Conservation (phyloP, 2,888 invertebrate genomes). For the Eupelmus urozonus region DNA sequence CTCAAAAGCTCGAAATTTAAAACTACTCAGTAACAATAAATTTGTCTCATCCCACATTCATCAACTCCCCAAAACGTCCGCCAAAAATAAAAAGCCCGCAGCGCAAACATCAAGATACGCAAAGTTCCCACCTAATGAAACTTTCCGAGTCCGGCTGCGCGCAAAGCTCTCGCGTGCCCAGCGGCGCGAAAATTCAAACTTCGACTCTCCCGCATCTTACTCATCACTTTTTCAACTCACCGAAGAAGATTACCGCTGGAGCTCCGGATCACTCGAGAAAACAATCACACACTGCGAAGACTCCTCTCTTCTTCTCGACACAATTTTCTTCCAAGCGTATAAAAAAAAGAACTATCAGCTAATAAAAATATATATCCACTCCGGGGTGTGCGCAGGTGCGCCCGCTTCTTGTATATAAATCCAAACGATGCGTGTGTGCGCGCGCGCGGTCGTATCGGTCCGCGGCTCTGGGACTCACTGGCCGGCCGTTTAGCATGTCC, state of each 20-base stretch:
- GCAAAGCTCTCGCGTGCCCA: neutral
- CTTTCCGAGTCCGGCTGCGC: neutral
- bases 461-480: slow-evolving; percentile 64
- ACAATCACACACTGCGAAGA: slow-evolving; percentile 34
- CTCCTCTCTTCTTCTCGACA: neutral
- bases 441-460: slow-evolving; percentile 62
- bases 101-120: too few relatives aligned
- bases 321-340: neutral
- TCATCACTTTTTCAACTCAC: slow-evolving; percentile 28
- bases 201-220: neutral
- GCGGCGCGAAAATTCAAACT: slow-evolving; percentile 50
- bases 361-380: neutral
- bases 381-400: neutral
- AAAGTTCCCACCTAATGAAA: too few relatives aligned
- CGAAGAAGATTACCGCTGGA: slow-evolving; percentile 8
- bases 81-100: too few relatives aligned
- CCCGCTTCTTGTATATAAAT: neutral
- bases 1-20: too few relatives aligned
- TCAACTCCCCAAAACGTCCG: too few relatives aligned
- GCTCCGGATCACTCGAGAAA: slow-evolving; percentile 1
- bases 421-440: too few relatives aligned
- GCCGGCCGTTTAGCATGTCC: slow-evolving; percentile 65
- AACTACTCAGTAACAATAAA: too few relatives aligned
- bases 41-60: too few relatives aligned
- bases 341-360: neutral